Evolutionary conservation across 2,113 vertebrate genomes (phyloP), one percentile per base, ranked within the genome.

Genomic region (Lophochroa leadbeateri): DNA sequence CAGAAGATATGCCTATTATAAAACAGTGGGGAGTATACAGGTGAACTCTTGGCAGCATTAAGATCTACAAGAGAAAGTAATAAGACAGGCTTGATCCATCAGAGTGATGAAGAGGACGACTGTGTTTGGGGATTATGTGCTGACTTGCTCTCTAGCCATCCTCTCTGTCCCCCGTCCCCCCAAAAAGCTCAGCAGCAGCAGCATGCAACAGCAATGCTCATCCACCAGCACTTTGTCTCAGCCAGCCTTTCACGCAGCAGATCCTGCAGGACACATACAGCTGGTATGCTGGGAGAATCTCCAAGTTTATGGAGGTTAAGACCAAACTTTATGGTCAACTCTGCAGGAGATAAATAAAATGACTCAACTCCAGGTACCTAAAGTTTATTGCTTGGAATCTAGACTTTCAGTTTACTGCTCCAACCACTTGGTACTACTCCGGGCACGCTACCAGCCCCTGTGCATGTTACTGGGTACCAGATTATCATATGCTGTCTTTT

Each of bases 41-140:
- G 46, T 50, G 39, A 78, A 35, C 44, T 41, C n/a, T 64, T 67
- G 63, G n/a, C 20, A 80, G 71, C 19, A 46, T 33, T 58, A n/a
- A 31, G 27, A 58, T n/a, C 76, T 69, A 52, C 9, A 7, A 58
- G 57, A 53, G 27, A 41, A 64, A 60, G 33, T 58, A 78, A 17
- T 12, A 37, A 65, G 10, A 46, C 1, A 12, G 53, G 16, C 9
- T 33, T 58, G 60, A 39, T 17, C n/a, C 53, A 37, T 5, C 41
- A 7, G 39, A 35, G 37, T 4, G 44, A 18, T 2, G 15, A 82
- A 65, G 27, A 44, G 7, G 43, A 58, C 4, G 27, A 8, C 4
- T 4, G 8, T 6, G 37, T 33, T 31, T 49, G 46, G 28, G 23
- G 49, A n/a, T 28, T 16, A 24, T 0, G 0, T 11, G 58, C 23